A percentile compares a stretch with the other conserved stretches of the same genome.
Conservation (phyloP, 2,888 invertebrate genomes). For the Caenorhabditis drosophilae region DNA sequence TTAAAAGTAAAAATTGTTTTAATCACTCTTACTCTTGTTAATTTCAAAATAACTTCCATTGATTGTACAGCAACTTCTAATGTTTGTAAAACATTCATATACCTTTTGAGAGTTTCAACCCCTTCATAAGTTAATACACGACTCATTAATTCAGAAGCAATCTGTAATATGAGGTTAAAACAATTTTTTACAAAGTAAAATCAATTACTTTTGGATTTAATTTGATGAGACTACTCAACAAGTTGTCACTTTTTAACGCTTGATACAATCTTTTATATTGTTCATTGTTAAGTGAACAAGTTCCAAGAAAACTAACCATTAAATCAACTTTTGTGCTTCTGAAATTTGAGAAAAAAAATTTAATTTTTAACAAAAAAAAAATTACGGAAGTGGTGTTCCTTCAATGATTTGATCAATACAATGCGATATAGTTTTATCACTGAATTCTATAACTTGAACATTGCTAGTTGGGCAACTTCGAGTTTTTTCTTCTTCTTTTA, state of each 20-base stretch:
- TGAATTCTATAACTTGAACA: no score
- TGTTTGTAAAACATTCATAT: neutral
- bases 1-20: neutral
- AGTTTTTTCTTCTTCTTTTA: no score
- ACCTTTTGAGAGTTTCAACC: neutral
- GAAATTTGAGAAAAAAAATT: no score
- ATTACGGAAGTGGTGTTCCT: no score
- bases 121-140: neutral
- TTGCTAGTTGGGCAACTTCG: no score
- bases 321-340: neutral
- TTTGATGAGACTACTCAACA: neutral
- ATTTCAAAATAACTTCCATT: neutral
- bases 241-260: neutral
- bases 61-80: neutral
- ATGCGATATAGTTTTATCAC: no score
- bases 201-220: neutral
- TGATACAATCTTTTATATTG: neutral
- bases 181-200: neutral
- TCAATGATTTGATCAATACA: no score
- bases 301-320: neutral
- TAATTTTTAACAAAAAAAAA: no score
- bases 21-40: neutral
- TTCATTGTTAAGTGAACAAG: neutral
- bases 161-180: neutral
- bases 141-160: neutral